phyloP scores from a whole-genome alignment of 2,888 invertebrate species.

The Buathra laborator region DNA sequence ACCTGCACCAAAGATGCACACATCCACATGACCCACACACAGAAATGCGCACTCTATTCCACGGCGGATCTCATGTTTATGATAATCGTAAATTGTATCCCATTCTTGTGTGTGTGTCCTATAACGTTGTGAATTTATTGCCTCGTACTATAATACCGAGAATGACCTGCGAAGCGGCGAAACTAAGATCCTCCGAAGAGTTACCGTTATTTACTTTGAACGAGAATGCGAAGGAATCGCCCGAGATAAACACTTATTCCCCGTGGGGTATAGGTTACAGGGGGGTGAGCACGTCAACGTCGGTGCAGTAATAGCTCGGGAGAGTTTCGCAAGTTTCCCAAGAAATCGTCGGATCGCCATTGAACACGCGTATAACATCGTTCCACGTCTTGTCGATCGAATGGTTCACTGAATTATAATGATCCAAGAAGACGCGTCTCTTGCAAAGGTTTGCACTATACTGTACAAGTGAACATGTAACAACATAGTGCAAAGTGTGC shows the following conservation, averaged over 20 bases:
- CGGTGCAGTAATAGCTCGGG: neutral
- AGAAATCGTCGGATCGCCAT: conserved; percentile 14
- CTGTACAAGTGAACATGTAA: conserved; percentile 15
- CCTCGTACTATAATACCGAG: neutral
- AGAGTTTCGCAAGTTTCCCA: too few species aligned
- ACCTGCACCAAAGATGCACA: conserved; percentile 50
- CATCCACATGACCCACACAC: neutral
- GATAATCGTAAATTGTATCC: conserved; percentile 1
- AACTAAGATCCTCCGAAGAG: neutral
- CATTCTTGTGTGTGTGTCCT: neutral
- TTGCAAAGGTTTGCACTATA: conserved; percentile 32
- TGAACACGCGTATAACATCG: conserved; percentile 17
- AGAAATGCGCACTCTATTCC: neutral
- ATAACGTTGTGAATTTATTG: neutral
- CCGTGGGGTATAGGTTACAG: neutral
- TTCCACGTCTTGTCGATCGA: neutral
- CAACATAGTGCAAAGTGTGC: neutral
- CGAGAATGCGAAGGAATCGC: neutral
- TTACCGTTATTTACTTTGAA: neutral
- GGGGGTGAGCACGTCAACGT: neutral
- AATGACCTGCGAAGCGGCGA: neutral
- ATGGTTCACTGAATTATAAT: conserved; percentile 36
- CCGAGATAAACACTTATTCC: neutral
- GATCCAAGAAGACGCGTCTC: conserved; percentile 28
- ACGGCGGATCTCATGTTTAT: neutral